Evolutionary conservation across 2,113 vertebrate species (phyloP), one percentile per base, ranked within the genome.

Genomic region (Butorides virescens): DNA sequence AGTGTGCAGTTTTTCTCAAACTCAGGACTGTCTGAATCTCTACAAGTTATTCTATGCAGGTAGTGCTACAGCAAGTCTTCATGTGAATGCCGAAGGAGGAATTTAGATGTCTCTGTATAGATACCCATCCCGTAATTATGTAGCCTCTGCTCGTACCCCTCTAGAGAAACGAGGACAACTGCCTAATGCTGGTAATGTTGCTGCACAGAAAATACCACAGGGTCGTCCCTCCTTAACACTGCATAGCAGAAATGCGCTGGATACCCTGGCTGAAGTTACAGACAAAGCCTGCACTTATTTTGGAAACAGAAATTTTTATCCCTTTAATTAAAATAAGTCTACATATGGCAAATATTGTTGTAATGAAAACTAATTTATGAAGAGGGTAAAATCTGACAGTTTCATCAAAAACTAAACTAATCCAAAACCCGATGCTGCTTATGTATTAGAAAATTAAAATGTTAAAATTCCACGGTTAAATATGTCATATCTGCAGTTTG

Each of bases 381-480:
- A 91, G 86, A 86, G 44, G 21, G 13, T 58, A 61, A 90, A 84
- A 93, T 79, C 68, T 89, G 55, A 22, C 39, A 83, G 13, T 42
- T 86, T 80, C 17, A 72, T 83, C 20, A 56, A 34, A 89, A 91
- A 96, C 22, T 65, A 87, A 88, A 91, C 39, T 37, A 36, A 90
- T 86, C 26, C 55, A 90, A 68, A 97, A 90, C 46, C 44, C 92
- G 82, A 53, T 44, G 4, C 8, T 10, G 25, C 15, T 36, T 75
- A 86, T 21, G 42, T 74, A 71, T 66, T 73, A 94, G 78, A 66
- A 94, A 85, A n/a, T 70, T 63, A 78, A 94, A 92, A 93, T 90
- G 93, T 46, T 74, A 32, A 91, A 47, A 88, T 93, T 93, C 79
- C 67, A 6, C 46, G 29, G 65, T 70, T 66, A 75, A 94, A 68